Evolutionary conservation across 2,888 invertebrate genomes (phyloP), one percentile per base, ranked within the genome.

Genomic region (Zygothrica quintamaculata): DNA sequence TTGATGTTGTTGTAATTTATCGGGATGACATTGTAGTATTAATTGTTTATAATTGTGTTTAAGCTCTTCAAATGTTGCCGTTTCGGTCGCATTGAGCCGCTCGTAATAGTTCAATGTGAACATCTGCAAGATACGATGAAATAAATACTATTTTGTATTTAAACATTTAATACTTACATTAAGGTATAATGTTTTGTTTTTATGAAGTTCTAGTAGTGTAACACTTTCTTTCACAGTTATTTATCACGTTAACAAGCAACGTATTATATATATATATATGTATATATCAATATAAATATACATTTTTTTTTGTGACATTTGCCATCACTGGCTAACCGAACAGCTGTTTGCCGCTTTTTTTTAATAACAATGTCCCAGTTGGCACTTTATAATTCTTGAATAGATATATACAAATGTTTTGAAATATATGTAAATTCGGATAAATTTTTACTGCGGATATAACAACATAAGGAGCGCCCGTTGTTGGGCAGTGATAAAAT

Each of bases 11-110:
- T 80, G 88, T 66, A 90, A 80, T 88, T 91, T 91, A 87, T 91
- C 91, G 42, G 91, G 91, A 89, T 91, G 91, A 88, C 85, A 87
- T 82, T 88, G 88, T 74, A 91, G 77, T 70, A 90, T 88, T 73
- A 91, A 85, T 77, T 88, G 87, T 66, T 90, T 90, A 77, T 91
- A 91, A 73, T 89, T 90, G 56, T 74, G 72, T 71, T 90, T 91
- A 50, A 91, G 77, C 72, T 89, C 88, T 40, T 90, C 89, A 26
- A 84, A 64, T 12, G 73, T 88, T 55, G 90, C 89, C 40, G 64
- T 82, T 50, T 82, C 43, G 26, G 50, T 29, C 29, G 77, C 77
- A 55, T 89, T 81, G 15, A 90, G 78, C 48, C 90, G 85, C 51
- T 90, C 90, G 77, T 90, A 90, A 61, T 82, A 89, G 80, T 87